Evolutionary conservation across 1,140 invertebrate species (phyloP), one percentile per base, ranked within the genome.

Genomic region (Colletes gigas): DNA sequence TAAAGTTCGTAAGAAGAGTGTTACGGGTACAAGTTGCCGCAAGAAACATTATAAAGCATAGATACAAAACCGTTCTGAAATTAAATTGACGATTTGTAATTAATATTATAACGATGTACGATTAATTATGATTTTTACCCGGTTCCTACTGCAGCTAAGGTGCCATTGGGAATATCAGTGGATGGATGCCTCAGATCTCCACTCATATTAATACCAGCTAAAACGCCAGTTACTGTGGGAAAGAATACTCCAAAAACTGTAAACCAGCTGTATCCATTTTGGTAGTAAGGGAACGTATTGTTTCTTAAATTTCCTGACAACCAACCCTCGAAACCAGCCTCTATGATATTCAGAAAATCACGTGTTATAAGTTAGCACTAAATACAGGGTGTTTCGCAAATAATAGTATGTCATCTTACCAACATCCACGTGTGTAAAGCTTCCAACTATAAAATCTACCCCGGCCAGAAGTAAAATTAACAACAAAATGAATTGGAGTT

Each of bases 131-230:
- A 68, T 62, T 72, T n/a, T 91, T 94, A 97, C 96, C 96, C 97
- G 59, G 96, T 97, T 71, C 96, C 96, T 79, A 99, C 95, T 66
- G 98, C 98, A 47, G 97, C 97, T 44, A 99, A 93, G 6, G 98
- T 99, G 55, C 98, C 98, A 93, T 97, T 97, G 5, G 98, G 98
- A 90, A 99, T 99, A 92, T 98, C 98, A 62, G 95, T 95, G 14
- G 97, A 97, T 0, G 98, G 98, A 88, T 98, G 96, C 76, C 96
- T 95, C 60, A 99, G 94, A 93, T 99, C 98, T 15, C 98, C 98
- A 92, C 98, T 98, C 98, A 99, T 99, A 92, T 99, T 99, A 83
- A 99, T 98, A 62, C 98, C 98, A 62, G 98, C 98, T 78, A 99
- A 94, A 66, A 99, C 97, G 41, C 98, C 98, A 75, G 98, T 97